phyloP scores from a whole-genome alignment of 2,888 invertebrate species.

The Cenopis cana region DNA sequence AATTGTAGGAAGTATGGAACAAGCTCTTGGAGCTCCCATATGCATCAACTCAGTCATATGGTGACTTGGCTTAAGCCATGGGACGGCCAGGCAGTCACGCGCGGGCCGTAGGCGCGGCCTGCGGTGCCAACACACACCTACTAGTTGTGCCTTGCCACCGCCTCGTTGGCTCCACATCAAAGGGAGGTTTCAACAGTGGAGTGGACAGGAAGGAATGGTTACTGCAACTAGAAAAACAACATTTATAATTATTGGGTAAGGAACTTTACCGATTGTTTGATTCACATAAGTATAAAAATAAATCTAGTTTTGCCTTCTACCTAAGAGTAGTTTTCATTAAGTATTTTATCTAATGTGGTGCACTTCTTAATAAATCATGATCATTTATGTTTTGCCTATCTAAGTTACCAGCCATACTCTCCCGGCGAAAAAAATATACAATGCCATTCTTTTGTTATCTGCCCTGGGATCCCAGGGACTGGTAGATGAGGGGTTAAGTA shows the following conservation, averaged over 20 bases:
- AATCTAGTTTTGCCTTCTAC: background rate
- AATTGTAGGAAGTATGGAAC: conserved; percentile 71
- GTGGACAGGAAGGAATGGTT: conserved; percentile 83
- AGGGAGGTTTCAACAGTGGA: conserved; percentile 82
- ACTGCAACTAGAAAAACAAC: conserved; percentile 72
- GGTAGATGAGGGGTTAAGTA: too few species aligned
- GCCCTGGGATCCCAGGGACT: too few species aligned
- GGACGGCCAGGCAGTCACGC: conserved; percentile 70
- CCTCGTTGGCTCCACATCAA: conserved; percentile 65
- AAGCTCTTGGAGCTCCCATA: conserved; percentile 68
- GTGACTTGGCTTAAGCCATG: conserved; percentile 67
- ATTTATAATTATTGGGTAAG: conserved; percentile 42
- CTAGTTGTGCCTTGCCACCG: conserved; percentile 77
- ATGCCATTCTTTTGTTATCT: too few species aligned
- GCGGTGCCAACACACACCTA: conserved; percentile 72
- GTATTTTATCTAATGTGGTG: background rate
- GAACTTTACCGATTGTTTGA: conserved; percentile 14
- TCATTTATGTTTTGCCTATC: background rate
- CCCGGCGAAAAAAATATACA: too few species aligned
- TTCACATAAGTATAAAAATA: conserved; percentile 29
- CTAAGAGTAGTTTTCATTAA: conserved; percentile 8
- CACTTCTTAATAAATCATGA: background rate
- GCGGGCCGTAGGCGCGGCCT: conserved; percentile 74
- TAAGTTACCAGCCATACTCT: background rate
- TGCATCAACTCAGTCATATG: conserved; percentile 72